Conservation (phyloP, 2,797 vertebrate genomes). For the Acomys russatus region DNA sequence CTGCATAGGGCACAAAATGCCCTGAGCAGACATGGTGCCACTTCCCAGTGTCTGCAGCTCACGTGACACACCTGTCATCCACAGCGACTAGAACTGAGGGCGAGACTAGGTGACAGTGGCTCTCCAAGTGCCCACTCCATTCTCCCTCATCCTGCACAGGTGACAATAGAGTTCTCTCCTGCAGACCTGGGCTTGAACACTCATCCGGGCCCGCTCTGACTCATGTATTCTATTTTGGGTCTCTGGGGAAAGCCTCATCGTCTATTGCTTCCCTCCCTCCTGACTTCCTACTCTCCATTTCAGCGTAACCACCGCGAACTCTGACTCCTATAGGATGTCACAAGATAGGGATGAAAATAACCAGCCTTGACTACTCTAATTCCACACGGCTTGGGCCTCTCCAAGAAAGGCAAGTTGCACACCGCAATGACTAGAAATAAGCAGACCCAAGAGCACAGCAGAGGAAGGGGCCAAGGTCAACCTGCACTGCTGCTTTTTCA, state of each 20-base stretch:
- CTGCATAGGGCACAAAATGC: neutral
- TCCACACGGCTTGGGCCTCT: neutral
- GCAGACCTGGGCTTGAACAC: neutral
- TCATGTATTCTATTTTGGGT: slow-evolving; percentile 20
- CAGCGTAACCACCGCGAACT: neutral
- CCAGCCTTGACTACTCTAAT: neutral
- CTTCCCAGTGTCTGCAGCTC: neutral
- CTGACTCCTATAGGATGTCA: neutral
- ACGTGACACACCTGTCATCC: neutral
- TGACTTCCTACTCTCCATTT: slow-evolving; percentile 7
- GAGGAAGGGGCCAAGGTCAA: neutral
- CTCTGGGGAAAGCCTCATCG: slow-evolving; percentile 38
- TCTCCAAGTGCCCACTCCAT: neutral
- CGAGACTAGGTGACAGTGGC: neutral
- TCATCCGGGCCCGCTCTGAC: neutral
- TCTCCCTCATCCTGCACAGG: neutral
- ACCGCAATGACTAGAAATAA: neutral
- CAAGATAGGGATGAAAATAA: neutral
- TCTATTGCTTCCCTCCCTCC: neutral
- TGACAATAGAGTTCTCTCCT: too few species aligned
- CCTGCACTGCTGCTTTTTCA: neutral
- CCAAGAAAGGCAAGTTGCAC: neutral
- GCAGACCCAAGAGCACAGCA: neutral
- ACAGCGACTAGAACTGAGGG: neutral
- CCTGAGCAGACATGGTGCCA: neutral